Base-by-base conservation (phyloP, 1,140 invertebrate species). In the Whitmania pigra region DNA sequence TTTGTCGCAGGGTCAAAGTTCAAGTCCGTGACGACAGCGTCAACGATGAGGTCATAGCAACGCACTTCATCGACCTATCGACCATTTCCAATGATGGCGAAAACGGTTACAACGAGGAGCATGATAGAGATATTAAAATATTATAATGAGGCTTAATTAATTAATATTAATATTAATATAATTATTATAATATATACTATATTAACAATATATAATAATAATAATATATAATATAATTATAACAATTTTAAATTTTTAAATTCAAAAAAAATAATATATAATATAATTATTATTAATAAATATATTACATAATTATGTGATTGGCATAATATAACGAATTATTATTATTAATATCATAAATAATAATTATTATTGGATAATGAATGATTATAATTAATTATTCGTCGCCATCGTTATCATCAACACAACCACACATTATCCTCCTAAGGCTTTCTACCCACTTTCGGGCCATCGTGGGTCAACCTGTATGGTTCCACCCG, bases 401-500 rank as follows among this genome's bases (percentile, higher is more conserved):
- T 36, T 36, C 31, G 57, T 25, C 2, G 11, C 11, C 29, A 31
- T 25, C 9, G 11, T 25, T 15, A 63, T 57, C 54, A 57, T n/a
- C 54, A n/a, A 3, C 20, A 20, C 54, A 57, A 57, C 54, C 54
- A 57, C 20, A 7, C 6, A 63, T 31, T 31, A 18, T 13, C 11
- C 57, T 17, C 2, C 11, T 20, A 63, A 63, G 88, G 90, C 31
- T 92, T 91, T 77, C 79, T 91, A 6, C 90, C 90, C 2, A 91
- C 89, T 0, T 91, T 90, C 78, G 90, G 90, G 0, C 90, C 90
- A 0, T 87, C 88, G 0, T 92, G 89, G 77, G 85, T 92, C 53
- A 87, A 91, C 77, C 79, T 92, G 72, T 92, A 92, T 76, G 90
- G 90, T 0, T 91, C 89, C 7, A 90, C 89, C 0, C 82, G 90